Base-by-base conservation (phyloP, 2,888 invertebrate genomes). In the Odontocolon sp. region DNA sequence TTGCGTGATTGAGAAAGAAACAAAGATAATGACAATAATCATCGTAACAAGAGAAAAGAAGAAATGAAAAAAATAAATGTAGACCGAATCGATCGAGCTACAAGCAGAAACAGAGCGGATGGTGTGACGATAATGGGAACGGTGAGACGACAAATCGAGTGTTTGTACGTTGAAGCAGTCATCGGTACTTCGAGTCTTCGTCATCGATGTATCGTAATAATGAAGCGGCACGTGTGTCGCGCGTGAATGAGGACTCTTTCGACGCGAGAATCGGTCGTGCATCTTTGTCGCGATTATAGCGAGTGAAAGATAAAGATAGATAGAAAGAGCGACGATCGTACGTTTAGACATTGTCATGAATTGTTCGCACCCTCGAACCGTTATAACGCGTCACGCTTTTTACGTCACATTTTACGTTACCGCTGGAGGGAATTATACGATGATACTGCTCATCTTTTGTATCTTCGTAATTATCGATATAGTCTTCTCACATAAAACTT, bases 201-300 rank as follows among this genome's bases (percentile, higher is more conserved):
- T 70, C 31, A 36, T 42, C 66, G 75, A 18, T 45, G 38, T 71
- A 71, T 56, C 67, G 67, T 61, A 67, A n/a, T n/a, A n/a, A 68
- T 63, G 36, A 71, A 67, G 56, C 67, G 47, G 61, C 56, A 61
- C 71, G 47, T 67, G 61, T 71, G 71, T 14, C 66, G 47, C 56
- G 67, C 71, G 61, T 67, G 66, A 76, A 76, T 76, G 76, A 76
- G 76, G 76, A 54, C 66, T 66, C 68, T 16, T 18, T 28, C 18
- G n/a, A 45, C 2, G 59, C 11, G n/a, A 11, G 16, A 45, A 2
- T 18, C 16, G 8, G 9, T 26, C 8, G 14, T 6, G 16, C 9
- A 11, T 42, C 42, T 8, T 40, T 16, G 16, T 59, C 8, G 11
- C 63, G 47, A 47, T 42, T 14, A 63, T 33, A 21, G 11, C 9